phyloP scores from a whole-genome alignment of 2,113 vertebrate species.

The Chroicocephalus ridibundus region DNA sequence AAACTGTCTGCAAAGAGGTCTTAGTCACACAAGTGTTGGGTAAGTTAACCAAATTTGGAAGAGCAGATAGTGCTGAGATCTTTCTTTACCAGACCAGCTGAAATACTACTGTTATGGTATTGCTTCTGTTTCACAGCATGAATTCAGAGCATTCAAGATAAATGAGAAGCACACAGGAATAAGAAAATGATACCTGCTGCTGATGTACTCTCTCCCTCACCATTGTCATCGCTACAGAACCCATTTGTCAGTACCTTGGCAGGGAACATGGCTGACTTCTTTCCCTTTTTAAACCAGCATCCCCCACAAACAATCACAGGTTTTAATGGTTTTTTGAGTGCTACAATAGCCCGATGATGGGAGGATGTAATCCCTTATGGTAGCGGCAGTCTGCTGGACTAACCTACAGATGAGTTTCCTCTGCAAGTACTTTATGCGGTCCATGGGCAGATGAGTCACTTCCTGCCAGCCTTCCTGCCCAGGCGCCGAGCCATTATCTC shows the following conservation, averaged over 20 bases:
- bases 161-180: neutral
- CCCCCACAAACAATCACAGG: neutral
- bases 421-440: neutral
- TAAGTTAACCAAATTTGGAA: neutral
- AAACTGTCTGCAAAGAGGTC: neutral
- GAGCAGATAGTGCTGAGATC: neutral
- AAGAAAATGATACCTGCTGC: neutral
- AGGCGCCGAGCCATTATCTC: neutral
- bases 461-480: neutral
- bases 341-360: neutral
- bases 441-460: neutral
- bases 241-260: neutral
- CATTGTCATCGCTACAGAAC: neutral
- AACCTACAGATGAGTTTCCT: neutral
- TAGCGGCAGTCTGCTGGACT: neutral
- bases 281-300: neutral
- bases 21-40: neutral
- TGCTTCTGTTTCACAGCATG: neutral
- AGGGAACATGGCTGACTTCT: neutral
- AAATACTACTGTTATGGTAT: neutral
- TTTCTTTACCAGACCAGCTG: neutral
- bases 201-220: neutral
- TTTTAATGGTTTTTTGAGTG: neutral
- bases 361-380: neutral
- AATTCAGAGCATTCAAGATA: neutral